Percentiles rank a stretch among this genome's conserved stretches.
Conservation (phyloP, 2,888 invertebrate genomes). For the Pseudococcus viburni region DNA sequence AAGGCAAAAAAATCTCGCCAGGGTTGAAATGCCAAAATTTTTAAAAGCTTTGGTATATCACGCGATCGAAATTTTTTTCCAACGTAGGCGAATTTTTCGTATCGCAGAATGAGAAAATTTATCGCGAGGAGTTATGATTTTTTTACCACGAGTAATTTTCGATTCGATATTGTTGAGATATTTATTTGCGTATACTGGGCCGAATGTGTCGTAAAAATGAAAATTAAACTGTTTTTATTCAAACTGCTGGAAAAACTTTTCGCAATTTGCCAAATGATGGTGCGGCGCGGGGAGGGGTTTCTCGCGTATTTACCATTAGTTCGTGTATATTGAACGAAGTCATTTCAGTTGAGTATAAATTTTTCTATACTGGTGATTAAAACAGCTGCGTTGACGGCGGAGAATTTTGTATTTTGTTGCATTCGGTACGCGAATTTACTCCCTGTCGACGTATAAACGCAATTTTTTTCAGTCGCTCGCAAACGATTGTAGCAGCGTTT, state of each 20-base stretch:
- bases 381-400: neutral
- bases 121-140: neutral
- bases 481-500: neutral
- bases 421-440: neutral
- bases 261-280: neutral
- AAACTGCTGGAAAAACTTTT: conserved; percentile 6
- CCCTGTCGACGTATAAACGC: neutral
- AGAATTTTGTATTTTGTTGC: neutral
- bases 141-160: neutral
- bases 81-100: too few relatives aligned
- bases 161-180: neutral
- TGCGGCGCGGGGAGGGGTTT: neutral
- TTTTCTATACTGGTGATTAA: neutral
- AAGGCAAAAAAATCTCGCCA: neutral
- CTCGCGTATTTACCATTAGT: neutral
- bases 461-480: neutral
- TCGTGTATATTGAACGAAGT: neutral
- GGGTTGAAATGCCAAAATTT: neutral
- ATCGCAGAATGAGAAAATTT: neutral
- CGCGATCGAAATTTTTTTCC: neutral
- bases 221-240: conserved; percentile 1
- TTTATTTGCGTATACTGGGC: neutral
- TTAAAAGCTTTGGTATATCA: neutral
- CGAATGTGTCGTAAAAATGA: neutral
- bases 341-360: conserved; percentile 14